phyloP scores from a whole-genome alignment of 2,888 invertebrate species.

The Athalia circularis region DNA sequence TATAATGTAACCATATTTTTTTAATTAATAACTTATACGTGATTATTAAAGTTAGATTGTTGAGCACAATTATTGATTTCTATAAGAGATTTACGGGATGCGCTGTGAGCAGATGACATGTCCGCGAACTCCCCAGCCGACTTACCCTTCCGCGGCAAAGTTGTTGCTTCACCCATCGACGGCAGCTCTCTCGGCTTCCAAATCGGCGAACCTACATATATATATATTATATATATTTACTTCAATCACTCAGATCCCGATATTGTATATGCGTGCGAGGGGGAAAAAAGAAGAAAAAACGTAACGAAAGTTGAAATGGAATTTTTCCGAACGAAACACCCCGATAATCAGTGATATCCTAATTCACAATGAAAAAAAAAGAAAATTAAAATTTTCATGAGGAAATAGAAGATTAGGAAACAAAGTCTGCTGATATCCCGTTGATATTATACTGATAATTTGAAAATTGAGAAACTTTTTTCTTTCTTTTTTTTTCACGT shows the following conservation, averaged over 20 bases:
- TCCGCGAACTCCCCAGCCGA: conserved; percentile 73
- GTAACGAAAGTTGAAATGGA: not conserved
- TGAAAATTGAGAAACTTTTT: too few relatives aligned
- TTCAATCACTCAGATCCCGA: conserved; percentile 74
- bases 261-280: not conserved
- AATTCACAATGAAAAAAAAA: too few relatives aligned
- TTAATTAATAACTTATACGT: conserved; percentile 72
- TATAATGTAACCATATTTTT: too few relatives aligned
- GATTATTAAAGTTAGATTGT: conserved; percentile 73
- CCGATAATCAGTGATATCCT: too few relatives aligned
- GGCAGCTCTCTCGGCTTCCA: conserved; percentile 96
- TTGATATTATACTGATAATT: too few relatives aligned
- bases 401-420: too few relatives aligned
- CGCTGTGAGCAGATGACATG: conserved; percentile 76
- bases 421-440: too few relatives aligned
- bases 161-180: conserved; percentile 79
- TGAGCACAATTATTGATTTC: conserved; percentile 75
- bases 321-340: not conserved
- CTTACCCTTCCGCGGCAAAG: conserved; percentile 80
- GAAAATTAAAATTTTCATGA: too few relatives aligned
- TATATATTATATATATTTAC: conserved; percentile 29
- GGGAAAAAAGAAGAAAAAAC: not conserved
- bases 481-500: too few relatives aligned
- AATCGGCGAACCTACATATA: conserved; percentile 91
- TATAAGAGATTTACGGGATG: conserved; percentile 78